Conservation (phyloP, 2,113 vertebrate genomes). For the Equus quagga region DNA sequence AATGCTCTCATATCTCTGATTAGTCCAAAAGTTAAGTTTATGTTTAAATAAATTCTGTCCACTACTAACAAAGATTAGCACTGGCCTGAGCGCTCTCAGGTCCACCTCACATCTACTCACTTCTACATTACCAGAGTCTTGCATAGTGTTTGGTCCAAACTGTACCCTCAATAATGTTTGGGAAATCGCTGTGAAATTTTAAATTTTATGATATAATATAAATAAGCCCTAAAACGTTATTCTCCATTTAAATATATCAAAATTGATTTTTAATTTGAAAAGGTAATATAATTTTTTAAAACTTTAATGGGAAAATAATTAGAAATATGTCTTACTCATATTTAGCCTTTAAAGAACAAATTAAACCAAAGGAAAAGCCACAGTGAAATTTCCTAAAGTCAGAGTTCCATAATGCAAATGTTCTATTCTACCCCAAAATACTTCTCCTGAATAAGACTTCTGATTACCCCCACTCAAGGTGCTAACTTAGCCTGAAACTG, state of each 20-base stretch:
- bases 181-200: neutral
- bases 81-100: neutral
- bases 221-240: neutral
- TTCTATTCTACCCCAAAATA: neutral
- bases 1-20: neutral
- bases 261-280: conserved; percentile 3
- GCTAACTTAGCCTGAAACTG: neutral
- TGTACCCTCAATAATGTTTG: neutral
- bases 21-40: neutral
- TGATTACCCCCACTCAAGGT: neutral
- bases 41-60: conserved; percentile 10
- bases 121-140: neutral
- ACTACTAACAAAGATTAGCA: neutral
- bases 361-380: conserved; percentile 3
- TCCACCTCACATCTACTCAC: neutral
- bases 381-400: neutral
- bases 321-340: neutral
- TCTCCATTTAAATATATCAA: neutral
- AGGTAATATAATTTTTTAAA: neutral
- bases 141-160: neutral
- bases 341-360: neutral
- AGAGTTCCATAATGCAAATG: neutral
- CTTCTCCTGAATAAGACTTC: neutral
- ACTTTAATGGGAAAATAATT: conserved; percentile 13
- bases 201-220: neutral